These are phyloP conservation scores for Caenorhabditis sulstoni DNA, from an alignment of 2,888 invertebrate genomes.

Conservation along the genomic window DNA sequence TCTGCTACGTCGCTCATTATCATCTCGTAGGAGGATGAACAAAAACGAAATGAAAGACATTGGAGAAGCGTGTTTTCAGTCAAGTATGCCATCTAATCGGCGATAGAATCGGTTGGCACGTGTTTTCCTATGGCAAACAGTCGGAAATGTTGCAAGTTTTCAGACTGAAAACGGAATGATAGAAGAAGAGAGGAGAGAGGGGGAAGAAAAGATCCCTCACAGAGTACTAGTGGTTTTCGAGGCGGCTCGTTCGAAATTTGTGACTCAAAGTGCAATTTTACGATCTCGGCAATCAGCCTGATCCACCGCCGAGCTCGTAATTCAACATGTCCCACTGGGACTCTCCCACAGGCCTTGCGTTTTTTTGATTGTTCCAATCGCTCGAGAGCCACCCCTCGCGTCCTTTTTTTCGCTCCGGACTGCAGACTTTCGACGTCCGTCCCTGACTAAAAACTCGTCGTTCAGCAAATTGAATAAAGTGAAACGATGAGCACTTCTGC, in stretches of 20 bases:
- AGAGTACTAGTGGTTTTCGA: constrained; percentile 46
- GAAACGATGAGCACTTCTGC: constrained; percentile 53
- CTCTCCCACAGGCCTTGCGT: constrained; percentile 2
- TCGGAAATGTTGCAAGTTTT: background rate
- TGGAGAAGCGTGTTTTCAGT: constrained; percentile 36
- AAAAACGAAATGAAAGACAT: constrained; percentile 23
- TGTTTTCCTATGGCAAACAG: constrained; percentile 20
- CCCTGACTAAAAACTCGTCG: constrained; percentile 33
- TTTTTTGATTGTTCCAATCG: constrained; percentile 45
- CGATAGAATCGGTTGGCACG: constrained; percentile 22
- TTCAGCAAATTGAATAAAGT: constrained; percentile 59
- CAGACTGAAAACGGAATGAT: background rate
- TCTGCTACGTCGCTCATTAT: constrained; percentile 44
- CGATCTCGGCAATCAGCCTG: constrained; percentile 50
- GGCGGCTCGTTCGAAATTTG: constrained; percentile 26
- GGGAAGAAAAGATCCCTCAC: background rate
- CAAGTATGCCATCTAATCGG: constrained; percentile 17
- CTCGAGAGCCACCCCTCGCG: background rate
- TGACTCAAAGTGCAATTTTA: constrained; percentile 28
- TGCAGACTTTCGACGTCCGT: constrained; percentile 42
- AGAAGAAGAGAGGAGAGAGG: background rate
- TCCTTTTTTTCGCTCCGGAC: constrained; percentile 9
- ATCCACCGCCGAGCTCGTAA: constrained; percentile 24
- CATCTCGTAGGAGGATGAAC: constrained; percentile 23
- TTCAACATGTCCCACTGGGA: constrained; percentile 42